These are phyloP conservation scores for Cryptops parisi DNA, from an alignment of 2,888 invertebrate species.

Conservation along the genomic window DNA sequence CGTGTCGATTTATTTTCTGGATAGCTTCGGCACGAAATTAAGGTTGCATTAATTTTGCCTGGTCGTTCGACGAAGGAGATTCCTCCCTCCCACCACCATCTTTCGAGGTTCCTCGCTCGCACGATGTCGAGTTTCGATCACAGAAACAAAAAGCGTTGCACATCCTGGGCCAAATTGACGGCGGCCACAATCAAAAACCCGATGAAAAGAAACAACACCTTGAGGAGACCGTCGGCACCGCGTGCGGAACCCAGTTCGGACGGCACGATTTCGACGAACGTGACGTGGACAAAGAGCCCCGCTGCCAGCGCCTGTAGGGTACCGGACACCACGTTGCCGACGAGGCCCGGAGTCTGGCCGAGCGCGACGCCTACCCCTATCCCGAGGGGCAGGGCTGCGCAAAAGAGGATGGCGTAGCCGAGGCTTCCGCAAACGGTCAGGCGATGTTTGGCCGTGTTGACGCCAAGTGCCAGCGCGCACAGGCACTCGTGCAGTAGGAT, in stretches of 20 bases:
- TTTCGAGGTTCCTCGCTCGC: too few species aligned
- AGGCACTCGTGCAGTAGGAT: constrained; percentile 29
- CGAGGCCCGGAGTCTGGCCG: constrained; percentile 23
- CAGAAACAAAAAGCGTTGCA: neutral
- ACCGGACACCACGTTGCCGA: constrained; percentile 25
- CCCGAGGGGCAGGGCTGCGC: constrained; percentile 26
- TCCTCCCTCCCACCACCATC: too few species aligned
- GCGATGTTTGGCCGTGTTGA: constrained; percentile 25
- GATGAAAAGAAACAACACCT: constrained; percentile 23
- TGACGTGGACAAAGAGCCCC: constrained; percentile 30
- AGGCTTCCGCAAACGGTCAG: constrained; percentile 21
- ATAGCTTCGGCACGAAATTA: too few species aligned
- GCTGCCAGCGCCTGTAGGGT: constrained; percentile 28
- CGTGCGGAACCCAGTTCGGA: constrained; percentile 20
- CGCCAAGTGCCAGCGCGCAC: constrained; percentile 28
- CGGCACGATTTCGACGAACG: constrained; percentile 29
- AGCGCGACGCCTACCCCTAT: constrained; percentile 24
- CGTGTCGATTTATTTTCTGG: too few species aligned
- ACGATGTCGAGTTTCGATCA: too few species aligned
- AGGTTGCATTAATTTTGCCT: too few species aligned
- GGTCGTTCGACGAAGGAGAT: too few species aligned
- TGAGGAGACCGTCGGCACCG: constrained; percentile 19
- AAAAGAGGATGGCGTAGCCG: constrained; percentile 25
- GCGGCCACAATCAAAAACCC: constrained; percentile 21
- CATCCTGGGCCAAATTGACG: constrained; percentile 14